Percentiles rank a stretch among this genome's conserved stretches.
Evolutionary conservation across 2,113 vertebrate species (phyloP).

Genomic region (Brachionichthys hirsutus): DNA sequence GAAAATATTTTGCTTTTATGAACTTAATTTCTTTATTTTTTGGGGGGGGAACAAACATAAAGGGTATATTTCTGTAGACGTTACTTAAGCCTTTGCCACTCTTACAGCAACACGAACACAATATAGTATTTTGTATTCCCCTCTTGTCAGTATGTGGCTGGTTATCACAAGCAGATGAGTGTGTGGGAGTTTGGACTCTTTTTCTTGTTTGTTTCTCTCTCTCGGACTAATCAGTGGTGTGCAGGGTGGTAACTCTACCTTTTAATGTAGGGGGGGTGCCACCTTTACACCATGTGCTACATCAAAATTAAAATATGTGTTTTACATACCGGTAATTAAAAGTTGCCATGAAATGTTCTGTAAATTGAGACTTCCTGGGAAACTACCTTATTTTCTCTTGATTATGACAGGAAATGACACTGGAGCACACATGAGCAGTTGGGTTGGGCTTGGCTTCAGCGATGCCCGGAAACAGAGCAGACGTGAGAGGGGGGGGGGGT

Average conservation of each 20-base stretch:
- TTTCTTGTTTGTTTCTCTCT: neutral
- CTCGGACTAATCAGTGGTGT: neutral
- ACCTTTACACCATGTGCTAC: too few species aligned
- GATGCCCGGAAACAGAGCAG: constrained; percentile 10
- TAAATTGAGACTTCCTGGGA: neutral
- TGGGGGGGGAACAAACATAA: too few species aligned
- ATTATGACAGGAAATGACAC: neutral
- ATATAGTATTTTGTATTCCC: too few species aligned
- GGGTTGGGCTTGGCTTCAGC: constrained; percentile 12
- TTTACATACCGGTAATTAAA: neutral
- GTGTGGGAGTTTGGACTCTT: neutral
- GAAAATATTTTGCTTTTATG: neutral
- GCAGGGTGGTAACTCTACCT: neutral
- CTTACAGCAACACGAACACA: too few species aligned
- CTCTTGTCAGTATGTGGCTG: too few species aligned
- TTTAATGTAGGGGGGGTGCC: neutral
- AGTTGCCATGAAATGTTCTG: neutral
- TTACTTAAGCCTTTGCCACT: too few species aligned
- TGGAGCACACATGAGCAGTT: constrained; percentile 5
- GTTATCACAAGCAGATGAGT: too few species aligned
- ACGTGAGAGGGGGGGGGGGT: neutral
- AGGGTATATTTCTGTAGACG: too few species aligned
- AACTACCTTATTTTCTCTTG: neutral
- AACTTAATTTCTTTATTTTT: neutral
- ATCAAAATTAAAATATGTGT: neutral